phyloP scores from a whole-genome alignment of 2,113 vertebrate species.

The Ammodytes marinus region DNA sequence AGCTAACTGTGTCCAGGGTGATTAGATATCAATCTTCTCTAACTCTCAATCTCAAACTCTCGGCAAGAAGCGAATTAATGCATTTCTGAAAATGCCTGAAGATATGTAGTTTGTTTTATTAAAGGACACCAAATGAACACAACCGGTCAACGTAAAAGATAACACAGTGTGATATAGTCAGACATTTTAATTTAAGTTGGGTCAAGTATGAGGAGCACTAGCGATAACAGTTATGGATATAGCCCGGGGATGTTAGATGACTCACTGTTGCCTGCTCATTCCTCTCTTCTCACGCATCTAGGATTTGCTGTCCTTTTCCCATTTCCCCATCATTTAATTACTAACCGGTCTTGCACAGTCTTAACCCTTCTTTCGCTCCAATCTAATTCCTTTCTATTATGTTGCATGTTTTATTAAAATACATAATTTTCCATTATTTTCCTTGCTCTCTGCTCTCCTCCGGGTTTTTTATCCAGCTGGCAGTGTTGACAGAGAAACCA shows the following conservation, averaged over 20 bases:
- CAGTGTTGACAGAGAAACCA: background rate
- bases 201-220: constrained; percentile 43
- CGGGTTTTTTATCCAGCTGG: constrained; percentile 23
- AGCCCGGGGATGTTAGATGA: constrained; percentile 54
- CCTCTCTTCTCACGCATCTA: constrained; percentile 57
- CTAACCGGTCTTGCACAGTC: constrained; percentile 2
- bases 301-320: constrained; percentile 38
- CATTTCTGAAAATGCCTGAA: background rate
- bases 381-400: background rate
- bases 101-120: background rate
- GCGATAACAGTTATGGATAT: constrained; percentile 48
- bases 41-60: background rate
- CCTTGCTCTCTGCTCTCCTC: background rate
- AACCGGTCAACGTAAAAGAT: background rate
- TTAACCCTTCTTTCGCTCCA: background rate
- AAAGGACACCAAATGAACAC: too few species aligned
- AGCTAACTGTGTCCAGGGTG: background rate
- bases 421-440: background rate
- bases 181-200: constrained; percentile 4
- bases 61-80: background rate
- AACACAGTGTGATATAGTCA: background rate
- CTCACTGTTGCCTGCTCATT: constrained; percentile 46
- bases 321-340: constrained; percentile 12
- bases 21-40: background rate
- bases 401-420: constrained; percentile 5